Evolutionary conservation across 2,888 invertebrate genomes (phyloP).

Genomic region (Vesta saturnalis): DNA sequence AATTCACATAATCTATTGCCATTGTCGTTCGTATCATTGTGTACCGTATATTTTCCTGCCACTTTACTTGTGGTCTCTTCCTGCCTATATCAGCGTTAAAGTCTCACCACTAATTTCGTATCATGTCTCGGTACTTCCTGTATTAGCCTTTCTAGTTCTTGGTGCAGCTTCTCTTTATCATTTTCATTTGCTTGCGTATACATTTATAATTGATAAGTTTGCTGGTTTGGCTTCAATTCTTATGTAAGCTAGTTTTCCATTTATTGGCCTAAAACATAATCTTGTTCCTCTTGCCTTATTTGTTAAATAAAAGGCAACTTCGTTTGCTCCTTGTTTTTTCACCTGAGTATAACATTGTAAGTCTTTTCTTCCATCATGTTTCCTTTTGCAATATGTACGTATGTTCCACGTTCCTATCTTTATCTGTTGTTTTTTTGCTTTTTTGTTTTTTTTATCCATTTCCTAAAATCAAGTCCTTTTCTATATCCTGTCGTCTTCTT

Average conservation of each 20-base stretch:
- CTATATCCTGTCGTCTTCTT: no score
- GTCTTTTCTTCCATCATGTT: neutral
- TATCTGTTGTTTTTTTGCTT: no score
- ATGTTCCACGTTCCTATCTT: neutral
- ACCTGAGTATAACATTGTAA: neutral
- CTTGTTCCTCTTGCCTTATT: neutral
- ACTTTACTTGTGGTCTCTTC: neutral
- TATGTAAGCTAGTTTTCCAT: no score
- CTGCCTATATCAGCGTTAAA: neutral
- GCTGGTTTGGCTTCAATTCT: no score
- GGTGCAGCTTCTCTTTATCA: no score
- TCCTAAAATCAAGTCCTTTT: neutral
- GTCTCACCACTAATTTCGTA: no score
- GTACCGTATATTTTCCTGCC: no score
- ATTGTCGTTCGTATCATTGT: no score
- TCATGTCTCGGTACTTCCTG: no score
- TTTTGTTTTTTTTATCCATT: neutral
- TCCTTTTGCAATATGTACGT: neutral
- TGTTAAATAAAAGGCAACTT: neutral
- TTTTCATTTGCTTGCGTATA: no score
- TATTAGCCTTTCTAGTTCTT: no score
- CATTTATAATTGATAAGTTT: neutral
- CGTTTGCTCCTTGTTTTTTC: no score
- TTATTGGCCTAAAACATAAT: neutral
- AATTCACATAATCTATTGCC: neutral